These are phyloP conservation scores for Drosophila infuscata DNA, from an alignment of 2,888 invertebrate genomes.

Conservation along the genomic window DNA sequence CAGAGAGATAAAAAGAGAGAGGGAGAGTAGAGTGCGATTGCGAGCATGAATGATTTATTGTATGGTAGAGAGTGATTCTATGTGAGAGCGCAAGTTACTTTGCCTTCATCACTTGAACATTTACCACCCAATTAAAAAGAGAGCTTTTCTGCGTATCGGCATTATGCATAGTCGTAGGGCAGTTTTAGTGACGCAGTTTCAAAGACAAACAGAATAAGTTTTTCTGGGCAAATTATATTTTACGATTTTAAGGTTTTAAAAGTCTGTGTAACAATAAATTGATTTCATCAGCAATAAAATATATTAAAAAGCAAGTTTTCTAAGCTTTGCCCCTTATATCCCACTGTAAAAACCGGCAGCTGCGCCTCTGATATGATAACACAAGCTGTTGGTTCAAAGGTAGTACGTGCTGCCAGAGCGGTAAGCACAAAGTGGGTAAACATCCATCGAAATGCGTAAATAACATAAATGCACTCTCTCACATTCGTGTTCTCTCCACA, in stretches of 20 bases:
- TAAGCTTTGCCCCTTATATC: neutral
- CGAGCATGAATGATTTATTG: slow-evolving; percentile 38
- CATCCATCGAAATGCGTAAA: slow-evolving; percentile 71
- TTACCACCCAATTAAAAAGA: slow-evolving; percentile 39
- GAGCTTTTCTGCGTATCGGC: slow-evolving; percentile 44
- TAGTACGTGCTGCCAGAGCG: slow-evolving; percentile 47
- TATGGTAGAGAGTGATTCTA: slow-evolving; percentile 22
- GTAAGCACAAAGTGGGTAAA: slow-evolving; percentile 37
- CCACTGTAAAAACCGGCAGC: slow-evolving; percentile 32
- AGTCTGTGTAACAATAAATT: neutral
- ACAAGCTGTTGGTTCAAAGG: slow-evolving; percentile 49
- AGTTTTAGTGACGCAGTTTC: slow-evolving; percentile 15
- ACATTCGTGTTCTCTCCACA: slow-evolving; percentile 9
- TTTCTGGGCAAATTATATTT: neutral
- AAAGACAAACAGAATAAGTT: neutral
- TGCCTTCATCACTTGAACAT: slow-evolving; percentile 37
- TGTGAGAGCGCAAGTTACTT: slow-evolving; percentile 34
- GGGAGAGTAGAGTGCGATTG: slow-evolving; percentile 5
- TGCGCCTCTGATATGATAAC: slow-evolving; percentile 63
- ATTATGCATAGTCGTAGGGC: slow-evolving; percentile 32
- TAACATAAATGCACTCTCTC: slow-evolving; percentile 41
- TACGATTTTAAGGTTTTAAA: neutral
- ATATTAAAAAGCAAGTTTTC: neutral
- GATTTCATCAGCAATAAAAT: neutral
- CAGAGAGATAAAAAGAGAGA: slow-evolving; percentile 8